Evolutionary conservation across 2,113 vertebrate species (phyloP).

Genomic region (Tachysurus vachellii): DNA sequence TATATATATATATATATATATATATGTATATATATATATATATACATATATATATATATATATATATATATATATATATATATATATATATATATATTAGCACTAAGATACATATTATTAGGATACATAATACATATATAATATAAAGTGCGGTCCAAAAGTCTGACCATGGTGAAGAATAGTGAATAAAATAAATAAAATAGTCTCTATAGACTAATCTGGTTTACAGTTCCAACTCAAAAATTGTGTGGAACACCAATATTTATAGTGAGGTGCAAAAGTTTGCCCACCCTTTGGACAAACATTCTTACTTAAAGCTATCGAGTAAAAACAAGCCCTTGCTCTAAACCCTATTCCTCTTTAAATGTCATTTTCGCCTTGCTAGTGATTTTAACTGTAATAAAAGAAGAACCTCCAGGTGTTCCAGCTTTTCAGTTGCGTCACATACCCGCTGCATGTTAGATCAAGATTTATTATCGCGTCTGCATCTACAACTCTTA

Average conservation of each 20-base stretch:
- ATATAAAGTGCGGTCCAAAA: neutral
- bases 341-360: neutral
- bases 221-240: neutral
- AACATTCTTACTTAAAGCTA: no score
- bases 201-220: no score
- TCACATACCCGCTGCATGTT: conserved; percentile 22
- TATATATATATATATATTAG: no score
- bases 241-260: neutral
- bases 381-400: neutral
- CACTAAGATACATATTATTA: no score
- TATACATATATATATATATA: no score
- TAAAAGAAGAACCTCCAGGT: conserved; percentile 2
- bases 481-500: conserved; percentile 15
- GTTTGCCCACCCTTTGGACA: neutral
- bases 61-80: no score
- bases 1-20: no score
- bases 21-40: no score
- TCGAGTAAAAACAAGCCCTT: neutral
- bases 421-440: neutral
- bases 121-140: no score
- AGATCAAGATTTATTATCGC: conserved; percentile 24
- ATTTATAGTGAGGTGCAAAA: neutral
- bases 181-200: neutral
- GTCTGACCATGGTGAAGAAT: neutral
- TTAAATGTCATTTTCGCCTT: neutral